Evolutionary conservation across 1,140 invertebrate species (phyloP), one percentile per base, ranked within the genome.

Genomic region (Colletes gigas): DNA sequence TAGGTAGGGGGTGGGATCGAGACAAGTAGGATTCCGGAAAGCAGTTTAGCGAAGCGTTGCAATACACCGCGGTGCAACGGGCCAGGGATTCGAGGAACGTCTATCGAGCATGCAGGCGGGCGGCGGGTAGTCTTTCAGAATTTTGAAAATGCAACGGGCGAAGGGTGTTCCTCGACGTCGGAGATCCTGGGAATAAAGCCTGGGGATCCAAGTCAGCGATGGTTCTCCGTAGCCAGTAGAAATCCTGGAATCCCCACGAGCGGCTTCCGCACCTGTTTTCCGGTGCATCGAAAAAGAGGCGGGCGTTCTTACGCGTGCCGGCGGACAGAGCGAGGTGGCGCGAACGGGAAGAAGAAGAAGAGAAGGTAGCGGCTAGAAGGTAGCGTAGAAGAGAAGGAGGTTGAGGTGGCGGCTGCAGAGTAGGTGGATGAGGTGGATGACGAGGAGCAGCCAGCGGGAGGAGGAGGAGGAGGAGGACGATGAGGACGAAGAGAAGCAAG

Each of bases 261-360:
- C 78, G 57, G 74, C 65, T 84, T 82, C 78, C 82, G 78, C 85
- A 88, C 85, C 83, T 88, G 86, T 88, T 88, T 87, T 88, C 85
- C 81, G 85, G 85, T 87, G 85, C 85, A 88, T 87, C 85, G 86
- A 84, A 88, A 88, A 88, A 88, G 86, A 88, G 86, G 86, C 85
- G 86, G 86, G 83, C 83, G 85, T 88, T 88, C 86, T 88, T 87
- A 88, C 85, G 85, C 82, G 85, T 68, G 81, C 69, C 75, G 75
- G 73, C 71, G 84, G 84, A 83, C 78, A 84, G 85, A 78, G 78
- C 74, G 63, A 82, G 85, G 73, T 84, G 78, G 66, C 62, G 73
- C 78, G 80, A 84, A 78, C 75, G 80, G 82, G 79, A 89, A 77
- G 81, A 88, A 84, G 78, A 86, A 83, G 83, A 87, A 79, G 85